phyloP scores from a whole-genome alignment of 2,113 vertebrate species.

The Cathartes aura region DNA sequence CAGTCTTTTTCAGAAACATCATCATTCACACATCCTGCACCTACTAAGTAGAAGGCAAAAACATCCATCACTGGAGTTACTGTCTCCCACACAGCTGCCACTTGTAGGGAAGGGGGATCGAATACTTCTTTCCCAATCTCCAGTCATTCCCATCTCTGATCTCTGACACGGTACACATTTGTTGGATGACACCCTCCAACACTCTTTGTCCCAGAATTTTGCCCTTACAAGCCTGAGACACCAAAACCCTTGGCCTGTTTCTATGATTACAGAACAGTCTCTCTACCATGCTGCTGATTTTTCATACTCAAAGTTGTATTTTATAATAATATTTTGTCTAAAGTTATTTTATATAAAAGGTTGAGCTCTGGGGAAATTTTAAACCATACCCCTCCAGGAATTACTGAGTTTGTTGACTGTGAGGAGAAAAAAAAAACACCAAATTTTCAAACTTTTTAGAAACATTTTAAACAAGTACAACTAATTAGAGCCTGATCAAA shows the following conservation, averaged over 20 bases:
- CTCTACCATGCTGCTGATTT: background rate
- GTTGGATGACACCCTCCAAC: background rate
- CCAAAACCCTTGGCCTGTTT: background rate
- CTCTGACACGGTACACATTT: background rate
- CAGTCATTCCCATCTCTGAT: background rate
- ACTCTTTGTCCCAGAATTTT: background rate
- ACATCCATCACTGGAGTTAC: background rate
- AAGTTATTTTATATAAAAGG: constrained; percentile 22
- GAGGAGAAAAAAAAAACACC: background rate
- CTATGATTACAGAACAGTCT: background rate
- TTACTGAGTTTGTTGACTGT: background rate
- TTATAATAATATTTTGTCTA: background rate
- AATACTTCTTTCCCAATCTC: background rate
- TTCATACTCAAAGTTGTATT: background rate
- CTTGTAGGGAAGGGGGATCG: background rate
- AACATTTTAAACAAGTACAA: constrained; percentile 36
- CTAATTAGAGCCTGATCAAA: constrained; percentile 60
- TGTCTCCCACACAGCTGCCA: background rate
- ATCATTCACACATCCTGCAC: background rate
- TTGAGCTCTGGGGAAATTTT: constrained; percentile 30
- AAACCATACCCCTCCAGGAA: background rate
- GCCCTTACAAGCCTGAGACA: background rate
- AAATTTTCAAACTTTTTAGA: constrained; percentile 16
- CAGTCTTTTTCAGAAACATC: constrained; percentile 8
- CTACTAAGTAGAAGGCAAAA: background rate